These are phyloP conservation scores for Lamellibrachia columna DNA, from an alignment of 2,888 invertebrate genomes.

Conservation along the genomic window DNA sequence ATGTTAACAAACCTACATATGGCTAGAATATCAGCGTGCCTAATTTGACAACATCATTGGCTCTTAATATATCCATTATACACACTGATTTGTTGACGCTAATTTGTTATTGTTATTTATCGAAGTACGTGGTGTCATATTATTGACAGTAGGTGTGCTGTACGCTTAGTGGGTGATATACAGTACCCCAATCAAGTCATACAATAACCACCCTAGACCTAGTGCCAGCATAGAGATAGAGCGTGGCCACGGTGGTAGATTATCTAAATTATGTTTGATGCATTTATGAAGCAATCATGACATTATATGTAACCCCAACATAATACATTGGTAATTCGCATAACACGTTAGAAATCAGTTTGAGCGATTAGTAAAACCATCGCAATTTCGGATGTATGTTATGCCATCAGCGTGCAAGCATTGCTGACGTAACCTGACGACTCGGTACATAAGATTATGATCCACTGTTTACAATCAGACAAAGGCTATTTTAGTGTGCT, in stretches of 20 bases:
- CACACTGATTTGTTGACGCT: background rate
- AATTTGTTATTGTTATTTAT: background rate
- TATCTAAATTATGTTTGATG: too few species aligned
- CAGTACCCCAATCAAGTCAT: background rate
- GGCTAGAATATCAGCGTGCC: background rate
- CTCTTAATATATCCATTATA: background rate
- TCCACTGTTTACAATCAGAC: too few species aligned
- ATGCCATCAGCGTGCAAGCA: too few species aligned
- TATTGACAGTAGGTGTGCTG: background rate
- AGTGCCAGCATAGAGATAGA: background rate
- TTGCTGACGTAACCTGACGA: too few species aligned
- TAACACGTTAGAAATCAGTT: background rate
- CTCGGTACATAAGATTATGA: too few species aligned
- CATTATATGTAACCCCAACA: too few species aligned
- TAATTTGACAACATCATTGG: background rate
- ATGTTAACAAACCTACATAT: background rate
- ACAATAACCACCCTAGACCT: background rate
- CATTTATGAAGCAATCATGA: too few species aligned
- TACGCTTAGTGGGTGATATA: background rate
- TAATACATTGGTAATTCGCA: too few species aligned
- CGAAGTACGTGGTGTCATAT: background rate
- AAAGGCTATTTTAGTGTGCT: too few species aligned
- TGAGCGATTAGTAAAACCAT: background rate
- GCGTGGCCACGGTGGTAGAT: background rate
- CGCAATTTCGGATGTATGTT: too few species aligned